Base-by-base conservation (phyloP, 2,113 vertebrate species). In the Alectura lathami region DNA sequence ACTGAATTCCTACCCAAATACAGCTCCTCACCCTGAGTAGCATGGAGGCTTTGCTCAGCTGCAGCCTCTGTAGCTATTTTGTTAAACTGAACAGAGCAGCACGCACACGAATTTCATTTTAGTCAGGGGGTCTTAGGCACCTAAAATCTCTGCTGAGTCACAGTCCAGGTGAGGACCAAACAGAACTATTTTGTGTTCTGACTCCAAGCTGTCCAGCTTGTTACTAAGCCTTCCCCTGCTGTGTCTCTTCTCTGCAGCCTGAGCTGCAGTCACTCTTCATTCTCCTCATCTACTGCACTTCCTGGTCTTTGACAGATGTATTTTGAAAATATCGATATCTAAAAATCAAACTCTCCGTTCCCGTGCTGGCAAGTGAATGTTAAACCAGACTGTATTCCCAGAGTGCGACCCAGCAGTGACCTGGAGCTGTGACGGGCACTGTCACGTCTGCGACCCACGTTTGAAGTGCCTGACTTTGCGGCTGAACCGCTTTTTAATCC, bases 391-490 rank as follows among this genome's bases (percentile, higher is more conserved):
- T 77, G 1, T 40, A 4, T 85, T 83, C 36, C 34, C 54, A 69
- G 53, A 48, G 30, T 51, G 18, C 43, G 47, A 3, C n/a, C 32
- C 32, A 66, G 16, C 36, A 45, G 21, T 6, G 17, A 15, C n/a
- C 76, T 63, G 57, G 8, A 32, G 53, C 36, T 82, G 22, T 3
- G 4, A 34, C 17, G 24, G 60, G 66, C 29, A 64, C n/a, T n/a
- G n/a, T n/a, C n/a, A n/a, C n/a, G n/a, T n/a, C n/a, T n/a, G n/a
- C 64, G 48, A 15, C 50, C 36, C 0, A 0, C 29, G 32, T 80
- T 74, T 93, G 78, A 83, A 80, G 34, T 64, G 27, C 78, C 36
- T 45, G 21, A 30, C 42, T 91, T 67, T 63, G 34, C 90, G 59
- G 14, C 34, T 43, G 34, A 86, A 20, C 42, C 74, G 18, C 47